Percentiles rank a stretch among this genome's conserved stretches.
These are phyloP conservation scores for Meriones unguiculatus DNA, from an alignment of 2,113 vertebrate genomes.

Conservation along the genomic window DNA sequence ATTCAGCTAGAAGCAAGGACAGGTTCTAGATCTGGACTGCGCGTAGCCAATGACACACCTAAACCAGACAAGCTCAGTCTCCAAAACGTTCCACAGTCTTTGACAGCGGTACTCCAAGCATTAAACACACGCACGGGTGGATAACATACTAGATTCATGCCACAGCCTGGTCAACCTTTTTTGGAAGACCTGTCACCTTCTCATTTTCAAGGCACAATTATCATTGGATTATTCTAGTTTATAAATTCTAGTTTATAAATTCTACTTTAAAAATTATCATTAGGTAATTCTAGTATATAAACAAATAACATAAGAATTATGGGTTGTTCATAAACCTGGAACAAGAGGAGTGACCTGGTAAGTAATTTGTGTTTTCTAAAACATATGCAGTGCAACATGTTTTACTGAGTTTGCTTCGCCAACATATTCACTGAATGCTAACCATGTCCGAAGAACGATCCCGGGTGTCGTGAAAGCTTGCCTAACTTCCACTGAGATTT, in stretches of 20 bases:
- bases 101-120: not conserved
- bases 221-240: not conserved
- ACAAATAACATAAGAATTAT: not conserved
- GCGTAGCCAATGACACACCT: not conserved
- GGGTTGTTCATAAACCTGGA: not conserved
- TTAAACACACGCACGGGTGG: not conserved
- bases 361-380: conserved; percentile 13
- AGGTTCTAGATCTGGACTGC: not conserved
- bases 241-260: not conserved
- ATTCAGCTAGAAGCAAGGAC: not conserved
- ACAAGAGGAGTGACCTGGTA: not conserved
- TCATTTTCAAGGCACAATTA: not conserved
- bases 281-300: not conserved
- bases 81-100: not conserved
- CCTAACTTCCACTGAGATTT: conserved; percentile 27
- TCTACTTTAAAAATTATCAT: not conserved
- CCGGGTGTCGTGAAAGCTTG: not conserved
- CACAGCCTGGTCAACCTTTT: not conserved
- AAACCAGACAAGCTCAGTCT: not conserved
- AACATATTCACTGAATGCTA: not conserved
- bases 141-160: not conserved
- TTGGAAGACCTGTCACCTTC: not conserved
- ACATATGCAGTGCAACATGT: accelerated
- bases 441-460: not conserved
- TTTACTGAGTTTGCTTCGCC: not conserved